These are phyloP conservation scores for Scaptomyza flava DNA, from an alignment of 2,888 invertebrate genomes.

Conservation along the genomic window DNA sequence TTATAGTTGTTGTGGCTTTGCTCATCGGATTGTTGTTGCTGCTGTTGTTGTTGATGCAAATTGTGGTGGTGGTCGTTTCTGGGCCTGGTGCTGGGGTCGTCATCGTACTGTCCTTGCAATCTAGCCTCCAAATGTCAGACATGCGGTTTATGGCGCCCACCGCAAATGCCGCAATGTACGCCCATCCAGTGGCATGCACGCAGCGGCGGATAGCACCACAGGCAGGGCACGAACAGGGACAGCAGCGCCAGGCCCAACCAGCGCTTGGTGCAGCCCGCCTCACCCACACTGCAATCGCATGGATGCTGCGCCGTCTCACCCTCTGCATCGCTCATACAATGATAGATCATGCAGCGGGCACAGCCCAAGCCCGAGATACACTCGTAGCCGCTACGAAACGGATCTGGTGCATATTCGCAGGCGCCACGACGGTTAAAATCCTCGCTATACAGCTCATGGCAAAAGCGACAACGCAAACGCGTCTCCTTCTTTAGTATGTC, in stretches of 20 bases:
- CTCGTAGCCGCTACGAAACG: slow-evolving; percentile 91
- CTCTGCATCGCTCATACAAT: slow-evolving; percentile 96
- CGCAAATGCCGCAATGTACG: slow-evolving; percentile 91
- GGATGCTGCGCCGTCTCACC: slow-evolving; percentile 94
- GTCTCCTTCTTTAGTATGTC: slow-evolving; percentile 83
- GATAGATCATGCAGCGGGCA: slow-evolving; percentile 95
- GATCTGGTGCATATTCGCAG: slow-evolving; percentile 94
- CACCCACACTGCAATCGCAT: slow-evolving; percentile 90
- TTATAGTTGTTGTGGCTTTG: slow-evolving; percentile 51
- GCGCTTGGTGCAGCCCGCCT: slow-evolving; percentile 90
- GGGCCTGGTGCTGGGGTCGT: slow-evolving; percentile 78
- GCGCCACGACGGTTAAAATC: slow-evolving; percentile 94
- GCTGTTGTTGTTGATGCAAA: neutral
- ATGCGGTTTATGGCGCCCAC: slow-evolving; percentile 90
- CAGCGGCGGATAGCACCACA: slow-evolving; percentile 96
- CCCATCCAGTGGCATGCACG: slow-evolving; percentile 93
- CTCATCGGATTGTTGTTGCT: slow-evolving; percentile 30
- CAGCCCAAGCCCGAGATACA: slow-evolving; percentile 93
- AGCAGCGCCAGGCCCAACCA: slow-evolving; percentile 95
- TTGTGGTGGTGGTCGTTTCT: slow-evolving; percentile 62
- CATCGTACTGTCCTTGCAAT: slow-evolving; percentile 81
- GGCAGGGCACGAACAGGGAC: slow-evolving; percentile 94
- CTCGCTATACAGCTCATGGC: slow-evolving; percentile 92
- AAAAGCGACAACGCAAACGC: slow-evolving; percentile 87
- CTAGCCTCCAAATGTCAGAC: slow-evolving; percentile 85